Evolutionary conservation across 2,113 vertebrate genomes (phyloP), one percentile per base, ranked within the genome.

Genomic region (Gadus chalcogrammus): DNA sequence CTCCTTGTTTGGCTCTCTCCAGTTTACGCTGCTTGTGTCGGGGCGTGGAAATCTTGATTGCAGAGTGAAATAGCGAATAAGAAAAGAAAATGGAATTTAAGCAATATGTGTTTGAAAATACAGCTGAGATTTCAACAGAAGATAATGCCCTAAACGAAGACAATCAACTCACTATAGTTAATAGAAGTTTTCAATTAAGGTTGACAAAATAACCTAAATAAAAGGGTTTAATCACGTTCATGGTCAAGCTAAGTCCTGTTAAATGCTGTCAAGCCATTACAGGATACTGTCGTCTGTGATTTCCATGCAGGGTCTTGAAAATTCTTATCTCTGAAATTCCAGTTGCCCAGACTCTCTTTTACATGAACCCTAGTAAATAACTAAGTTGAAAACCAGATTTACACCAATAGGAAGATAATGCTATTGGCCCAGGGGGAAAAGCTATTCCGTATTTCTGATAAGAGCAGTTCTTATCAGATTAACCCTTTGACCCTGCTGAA

Each of bases 31-130:
- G 24, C 59, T 64, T 79, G 69, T 68, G 52, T 68, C 69, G 35
- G 78, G 63, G 77, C 63, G 56, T 13, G 1, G 70, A 78, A 65
- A 58, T 70, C 72, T 74, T 78, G 71, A 78, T 78, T 74, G 69
- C 55, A 60, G 16, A 66, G 74, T 52, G 67, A 62, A 15, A 64
- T 75, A 69, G 68, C 68, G 17, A 22, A 35, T 48, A 17, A 38
- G 73, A 38, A 18, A 64, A 77, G 58, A 66, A 71, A 73, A n/a
- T 58, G n/a, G 16, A n/a, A 16, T 59, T 48, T 13, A 12, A 13
- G 42, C 42, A 48, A 48, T 13, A 0, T 48, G 42, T 13, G 42
- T 12, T 13, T 48, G 42, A 48, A 48, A 48, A 48, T 48, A 48
- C 42, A 2, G 13, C 42, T 9, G 11, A 16, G 11, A 16, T 63